These are phyloP conservation scores for Microctonus brassicae DNA, from an alignment of 2,888 invertebrate genomes.

Conservation along the genomic window DNA sequence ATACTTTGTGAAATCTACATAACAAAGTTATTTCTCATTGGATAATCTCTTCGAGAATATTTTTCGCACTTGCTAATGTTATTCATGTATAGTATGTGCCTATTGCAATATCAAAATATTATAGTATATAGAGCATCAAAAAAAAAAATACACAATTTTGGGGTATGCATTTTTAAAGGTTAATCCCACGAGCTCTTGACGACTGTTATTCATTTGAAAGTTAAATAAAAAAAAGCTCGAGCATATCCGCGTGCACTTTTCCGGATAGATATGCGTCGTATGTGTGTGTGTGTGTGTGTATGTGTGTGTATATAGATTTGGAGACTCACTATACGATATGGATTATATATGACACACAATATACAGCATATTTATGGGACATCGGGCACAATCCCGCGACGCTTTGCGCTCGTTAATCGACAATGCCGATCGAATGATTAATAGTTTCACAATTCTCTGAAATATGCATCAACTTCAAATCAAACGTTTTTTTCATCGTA, in stretches of 20 bases:
- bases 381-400: conserved; percentile 43
- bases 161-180: conserved; percentile 50
- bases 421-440: conserved; percentile 44
- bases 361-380: conserved; percentile 56
- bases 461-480: conserved; percentile 33
- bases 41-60: background rate
- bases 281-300: conserved; percentile 41
- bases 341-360: conserved; percentile 48
- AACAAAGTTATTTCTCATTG: background rate
- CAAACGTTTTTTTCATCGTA: conserved; percentile 12
- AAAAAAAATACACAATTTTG: background rate
- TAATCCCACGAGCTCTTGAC: conserved; percentile 64
- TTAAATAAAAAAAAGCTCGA: conserved; percentile 21
- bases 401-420: conserved; percentile 58
- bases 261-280: conserved; percentile 60
- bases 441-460: conserved; percentile 21
- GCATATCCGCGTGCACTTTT: conserved; percentile 9
- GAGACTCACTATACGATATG: conserved; percentile 53
- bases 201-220: conserved; percentile 62
- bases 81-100: background rate
- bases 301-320: background rate
- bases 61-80: background rate
- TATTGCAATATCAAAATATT: background rate
- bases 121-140: background rate
- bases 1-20: background rate